These are phyloP conservation scores for Volucella inanis DNA, from an alignment of 2,888 invertebrate species.

Conservation along the genomic window DNA sequence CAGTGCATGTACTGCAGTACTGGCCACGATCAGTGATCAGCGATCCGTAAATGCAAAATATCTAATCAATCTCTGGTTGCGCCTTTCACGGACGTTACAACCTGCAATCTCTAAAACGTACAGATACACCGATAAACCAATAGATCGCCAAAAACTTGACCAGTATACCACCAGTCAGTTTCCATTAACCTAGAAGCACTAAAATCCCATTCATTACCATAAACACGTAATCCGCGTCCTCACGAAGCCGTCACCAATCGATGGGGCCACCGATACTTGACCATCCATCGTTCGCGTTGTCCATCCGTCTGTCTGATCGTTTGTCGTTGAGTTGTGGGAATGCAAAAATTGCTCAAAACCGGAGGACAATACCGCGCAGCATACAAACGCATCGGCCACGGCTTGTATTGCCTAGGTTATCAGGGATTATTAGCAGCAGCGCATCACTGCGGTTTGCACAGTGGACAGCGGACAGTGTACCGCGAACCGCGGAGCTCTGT, in stretches of 20 bases:
- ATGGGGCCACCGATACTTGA: slow-evolving; percentile 52
- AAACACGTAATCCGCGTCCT: slow-evolving; percentile 64
- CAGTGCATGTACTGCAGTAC: not conserved
- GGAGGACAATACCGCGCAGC: slow-evolving; percentile 58
- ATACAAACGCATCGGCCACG: slow-evolving; percentile 58
- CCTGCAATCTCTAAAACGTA: not conserved
- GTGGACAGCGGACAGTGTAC: not conserved
- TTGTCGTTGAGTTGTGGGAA: slow-evolving; percentile 51
- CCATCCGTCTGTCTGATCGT: not conserved
- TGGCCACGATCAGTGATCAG: slow-evolving; percentile 36
- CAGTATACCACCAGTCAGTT: slow-evolving; percentile 38
- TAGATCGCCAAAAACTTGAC: slow-evolving; percentile 63
- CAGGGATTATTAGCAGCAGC: slow-evolving; percentile 60
- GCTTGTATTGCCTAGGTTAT: slow-evolving; percentile 32
- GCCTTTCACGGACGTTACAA: slow-evolving; percentile 21
- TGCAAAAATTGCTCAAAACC: slow-evolving; percentile 57
- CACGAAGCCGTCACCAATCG: slow-evolving; percentile 47
- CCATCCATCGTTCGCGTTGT: slow-evolving; percentile 34
- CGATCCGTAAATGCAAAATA: slow-evolving; percentile 65
- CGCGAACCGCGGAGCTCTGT: no score
- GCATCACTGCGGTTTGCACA: slow-evolving; percentile 28
- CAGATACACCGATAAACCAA: no score
- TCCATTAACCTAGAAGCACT: slow-evolving; percentile 74
- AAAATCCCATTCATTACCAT: slow-evolving; percentile 74
- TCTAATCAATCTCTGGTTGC: slow-evolving; percentile 70